Evolutionary conservation across 2,797 vertebrate genomes (phyloP).

Genomic region (Falco columbarius): DNA sequence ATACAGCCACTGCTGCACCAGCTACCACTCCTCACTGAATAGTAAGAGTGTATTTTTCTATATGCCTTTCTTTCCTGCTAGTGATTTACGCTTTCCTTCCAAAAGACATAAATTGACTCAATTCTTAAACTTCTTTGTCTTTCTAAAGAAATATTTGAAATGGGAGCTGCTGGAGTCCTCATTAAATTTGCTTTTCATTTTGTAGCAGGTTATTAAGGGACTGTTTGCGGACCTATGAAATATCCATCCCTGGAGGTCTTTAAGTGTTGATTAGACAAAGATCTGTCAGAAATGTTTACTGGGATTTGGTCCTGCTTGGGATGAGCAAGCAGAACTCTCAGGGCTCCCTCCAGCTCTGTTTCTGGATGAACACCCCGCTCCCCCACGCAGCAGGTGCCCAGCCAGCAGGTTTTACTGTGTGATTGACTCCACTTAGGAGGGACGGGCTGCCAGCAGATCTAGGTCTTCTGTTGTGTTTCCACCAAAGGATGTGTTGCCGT

Average conservation of each 20-base stretch:
- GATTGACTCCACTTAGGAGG: rapidly evolving
- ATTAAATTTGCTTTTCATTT: slow-evolving; percentile 43
- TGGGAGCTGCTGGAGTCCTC: slow-evolving; percentile 32
- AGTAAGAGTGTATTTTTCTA: not conserved
- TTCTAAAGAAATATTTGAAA: slow-evolving; percentile 34
- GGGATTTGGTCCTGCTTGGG: not conserved
- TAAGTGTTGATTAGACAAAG: not conserved
- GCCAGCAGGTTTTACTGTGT: rapidly evolving
- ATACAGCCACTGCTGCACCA: not conserved
- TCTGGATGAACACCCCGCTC: rapidly evolving
- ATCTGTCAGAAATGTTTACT: not conserved
- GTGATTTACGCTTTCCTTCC: not conserved
- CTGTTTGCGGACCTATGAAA: slow-evolving; percentile 13
- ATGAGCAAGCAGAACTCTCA: not conserved
- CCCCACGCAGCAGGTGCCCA: not conserved
- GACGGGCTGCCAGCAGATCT: not conserved
- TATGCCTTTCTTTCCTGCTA: not conserved
- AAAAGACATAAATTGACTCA: slow-evolving; percentile 25
- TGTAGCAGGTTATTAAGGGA: not conserved
- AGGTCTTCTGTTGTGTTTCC: not conserved
- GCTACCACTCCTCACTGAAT: not conserved
- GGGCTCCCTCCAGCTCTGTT: not conserved
- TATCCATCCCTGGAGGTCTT: not conserved
- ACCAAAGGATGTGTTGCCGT: not conserved
- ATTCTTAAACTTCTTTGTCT: slow-evolving; percentile 13